Evolutionary conservation across 37 sponge, comb jelly and placozoan genomes (phyloP).

Genomic region (Theonella swinhoei): DNA sequence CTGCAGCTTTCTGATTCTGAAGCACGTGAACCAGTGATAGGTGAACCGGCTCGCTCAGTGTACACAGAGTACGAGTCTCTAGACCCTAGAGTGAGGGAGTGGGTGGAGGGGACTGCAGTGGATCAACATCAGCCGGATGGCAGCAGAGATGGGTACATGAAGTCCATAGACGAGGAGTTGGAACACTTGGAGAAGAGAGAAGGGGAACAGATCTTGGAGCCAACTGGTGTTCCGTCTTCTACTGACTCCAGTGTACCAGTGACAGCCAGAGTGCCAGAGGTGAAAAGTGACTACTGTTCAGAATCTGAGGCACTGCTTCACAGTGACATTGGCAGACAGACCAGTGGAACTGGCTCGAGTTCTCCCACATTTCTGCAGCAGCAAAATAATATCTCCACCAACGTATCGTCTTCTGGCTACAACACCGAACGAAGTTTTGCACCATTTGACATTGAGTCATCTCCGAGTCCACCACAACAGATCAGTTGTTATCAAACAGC

Average conservation of each 20-base stretch:
- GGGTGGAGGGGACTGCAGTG: background rate
- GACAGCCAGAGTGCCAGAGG: background rate
- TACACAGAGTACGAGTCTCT: background rate
- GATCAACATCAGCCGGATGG: no score
- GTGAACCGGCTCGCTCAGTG: background rate
- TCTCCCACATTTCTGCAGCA: no score
- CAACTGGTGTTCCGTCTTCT: background rate
- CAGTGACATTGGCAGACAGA: no score
- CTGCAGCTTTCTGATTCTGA: no score
- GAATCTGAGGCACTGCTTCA: background rate
- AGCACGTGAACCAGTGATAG: background rate
- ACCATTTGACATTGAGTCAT: no score
- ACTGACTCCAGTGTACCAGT: no score
- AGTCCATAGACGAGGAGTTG: background rate
- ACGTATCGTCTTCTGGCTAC: no score
- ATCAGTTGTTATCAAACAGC: no score
- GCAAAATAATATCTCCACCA: no score
- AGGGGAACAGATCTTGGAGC: background rate
- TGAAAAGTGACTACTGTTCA: background rate
- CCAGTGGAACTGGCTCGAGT: no score
- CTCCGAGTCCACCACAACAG: no score
- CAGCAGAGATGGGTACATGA: background rate
- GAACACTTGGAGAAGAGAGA: background rate
- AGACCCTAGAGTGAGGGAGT: background rate
- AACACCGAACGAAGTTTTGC: no score